A percentile compares a stretch with the other conserved stretches of the same genome.
These are phyloP conservation scores for Xenopus tropicalis DNA, from an alignment of 2,113 vertebrate species.

Conservation along the genomic window UCB_Xtro_10.0 CM004451.2:57081001-57081500, in stretches of 20 bases:
- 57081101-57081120: background rate
- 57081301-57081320: background rate
- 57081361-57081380: background rate
- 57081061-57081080: background rate
- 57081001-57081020: background rate
- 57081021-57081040: too few species aligned
- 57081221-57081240: background rate
- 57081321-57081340: background rate
- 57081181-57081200: background rate
- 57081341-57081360: background rate
- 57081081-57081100: background rate
- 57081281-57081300: background rate
- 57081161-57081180: background rate
- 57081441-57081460: constrained; percentile 83
- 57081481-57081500: constrained; percentile 86
- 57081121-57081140: background rate
- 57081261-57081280: constrained; percentile 1
- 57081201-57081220: background rate
- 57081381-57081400: background rate
- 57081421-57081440: constrained; percentile 74
- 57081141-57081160: background rate
- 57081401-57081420: background rate
- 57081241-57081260: background rate
- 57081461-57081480: constrained; percentile 81
- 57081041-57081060: background rate